Evolutionary conservation across 2,888 invertebrate species (phyloP).

Genomic region (Enoplolaimus lenunculus): DNA sequence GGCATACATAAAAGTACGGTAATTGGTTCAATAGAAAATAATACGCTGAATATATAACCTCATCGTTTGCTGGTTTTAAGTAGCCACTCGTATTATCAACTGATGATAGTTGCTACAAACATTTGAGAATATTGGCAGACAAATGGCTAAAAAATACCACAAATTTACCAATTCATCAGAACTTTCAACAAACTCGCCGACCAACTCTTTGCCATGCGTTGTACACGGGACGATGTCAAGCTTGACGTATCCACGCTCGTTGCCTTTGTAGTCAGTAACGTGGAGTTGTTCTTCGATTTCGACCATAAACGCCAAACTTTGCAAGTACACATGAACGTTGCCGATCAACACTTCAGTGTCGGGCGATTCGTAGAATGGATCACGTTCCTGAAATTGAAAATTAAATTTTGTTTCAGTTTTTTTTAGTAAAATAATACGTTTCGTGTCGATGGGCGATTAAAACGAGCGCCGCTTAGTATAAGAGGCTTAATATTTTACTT

Average conservation of each 20-base stretch:
- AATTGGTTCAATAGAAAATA: no score
- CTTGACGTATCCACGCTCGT: constrained; percentile 42
- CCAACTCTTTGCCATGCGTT: constrained; percentile 45
- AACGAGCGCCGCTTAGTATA: no score
- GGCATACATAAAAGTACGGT: no score
- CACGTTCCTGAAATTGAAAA: constrained; percentile 41
- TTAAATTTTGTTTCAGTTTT: no score
- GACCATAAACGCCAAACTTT: constrained; percentile 46
- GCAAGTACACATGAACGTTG: constrained; percentile 47
- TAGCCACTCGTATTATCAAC: not conserved
- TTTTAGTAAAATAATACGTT: no score
- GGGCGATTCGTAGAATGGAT: constrained; percentile 48
- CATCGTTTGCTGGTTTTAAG: no score
- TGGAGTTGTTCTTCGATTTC: constrained; percentile 48
- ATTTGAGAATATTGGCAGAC: not conserved
- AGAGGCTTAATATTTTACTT: no score
- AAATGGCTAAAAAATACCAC: not conserved
- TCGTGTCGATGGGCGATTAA: no score
- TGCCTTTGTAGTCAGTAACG: constrained; percentile 45
- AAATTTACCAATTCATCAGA: constrained; percentile 42
- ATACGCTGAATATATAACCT: no score
- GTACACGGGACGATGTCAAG: constrained; percentile 47
- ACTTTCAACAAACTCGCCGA: constrained; percentile 47
- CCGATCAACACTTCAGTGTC: constrained; percentile 47
- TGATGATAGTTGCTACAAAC: no score